A percentile compares a stretch with the other conserved stretches of the same genome.
These are phyloP conservation scores for Argya squamiceps DNA, from an alignment of 2,797 vertebrate genomes.

Conservation along the genomic window DNA sequence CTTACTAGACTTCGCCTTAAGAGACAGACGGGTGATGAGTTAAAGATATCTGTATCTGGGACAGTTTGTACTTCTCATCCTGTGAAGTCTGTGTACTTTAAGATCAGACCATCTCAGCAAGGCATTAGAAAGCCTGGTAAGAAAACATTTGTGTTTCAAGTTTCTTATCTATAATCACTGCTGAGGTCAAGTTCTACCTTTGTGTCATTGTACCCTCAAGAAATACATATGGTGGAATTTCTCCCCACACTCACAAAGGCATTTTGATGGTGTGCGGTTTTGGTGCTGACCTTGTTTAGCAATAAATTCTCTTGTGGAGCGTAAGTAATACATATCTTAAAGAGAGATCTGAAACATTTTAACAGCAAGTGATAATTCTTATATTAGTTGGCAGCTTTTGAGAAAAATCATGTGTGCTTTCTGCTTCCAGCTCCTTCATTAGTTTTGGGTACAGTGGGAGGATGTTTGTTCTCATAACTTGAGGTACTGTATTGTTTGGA, in stretches of 20 bases:
- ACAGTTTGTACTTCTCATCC: neutral
- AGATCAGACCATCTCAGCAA: neutral
- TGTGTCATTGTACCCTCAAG: neutral
- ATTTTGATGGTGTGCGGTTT: neutral
- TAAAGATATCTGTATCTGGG: neutral
- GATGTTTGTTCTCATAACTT: neutral
- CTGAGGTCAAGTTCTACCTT: neutral
- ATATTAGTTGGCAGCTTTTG: neutral
- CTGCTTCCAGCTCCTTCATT: neutral
- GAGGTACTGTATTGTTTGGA: neutral
- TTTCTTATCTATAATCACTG: neutral
- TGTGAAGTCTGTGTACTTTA: neutral
- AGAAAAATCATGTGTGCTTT: neutral
- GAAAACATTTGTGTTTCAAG: neutral
- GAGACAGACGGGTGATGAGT: neutral
- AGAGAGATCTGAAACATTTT: neutral
- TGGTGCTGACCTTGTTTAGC: neutral
- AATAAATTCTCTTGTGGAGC: neutral
- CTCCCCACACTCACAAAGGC: neutral
- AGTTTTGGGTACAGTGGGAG: neutral
- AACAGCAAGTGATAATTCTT: conserved; percentile 26
- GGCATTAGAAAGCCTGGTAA: neutral
- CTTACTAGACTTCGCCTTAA: neutral
- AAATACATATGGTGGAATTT: neutral
- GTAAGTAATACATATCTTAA: neutral